Base-by-base conservation (phyloP, 2,113 vertebrate species). In the Arvicanthis niloticus region DNA sequence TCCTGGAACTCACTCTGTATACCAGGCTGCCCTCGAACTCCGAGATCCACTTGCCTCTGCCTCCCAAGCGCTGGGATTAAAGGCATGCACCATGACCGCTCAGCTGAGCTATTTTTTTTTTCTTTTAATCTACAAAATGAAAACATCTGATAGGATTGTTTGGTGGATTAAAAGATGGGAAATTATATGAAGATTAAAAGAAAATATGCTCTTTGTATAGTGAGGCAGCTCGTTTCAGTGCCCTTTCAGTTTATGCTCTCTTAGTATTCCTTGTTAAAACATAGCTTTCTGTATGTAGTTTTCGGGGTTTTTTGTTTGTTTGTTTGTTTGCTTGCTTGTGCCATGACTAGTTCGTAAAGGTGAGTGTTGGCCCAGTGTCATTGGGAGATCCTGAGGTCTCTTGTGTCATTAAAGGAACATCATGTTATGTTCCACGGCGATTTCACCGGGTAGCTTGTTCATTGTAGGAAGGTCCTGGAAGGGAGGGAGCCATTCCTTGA, bases 341-440 rank as follows among this genome's bases (percentile, higher is more conserved):
- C 31, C 11, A 51, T 88, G 67, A 67, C 77, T 86, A 65, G 76
- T 70, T 42, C 51, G 15, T 86, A 37, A 16, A 82, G 37, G 45
- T 91, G 60, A 56, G 48, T 88, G 91, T 85, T 92, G 88, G 81
- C 17, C 60, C 37, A 70, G 62, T 84, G 84, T 60, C 48, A 15
- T 3, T 29, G 88, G 84, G 91, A 86, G 90, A 82, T 85, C 58
- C 62, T 19, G 7, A 87, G 40, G 45, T 53, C 65, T 94, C 58
- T 31, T 78, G 62, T 91, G 73, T 93, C 91, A 88, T 89, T 67
- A 93, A 73, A 91, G 81, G 68, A 91, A 85, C n/a, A n/a, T 80
- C 58, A 42, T 37, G 29, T 58, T 75, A 45, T 88, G 22, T 91
- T 88, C 11, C 56, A 7, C 53, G 22, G 29, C 60, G 62, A n/a